These are phyloP conservation scores for Kryptolebias marmoratus DNA, from an alignment of 2,113 vertebrate species.

Conservation along the genomic window DNA sequence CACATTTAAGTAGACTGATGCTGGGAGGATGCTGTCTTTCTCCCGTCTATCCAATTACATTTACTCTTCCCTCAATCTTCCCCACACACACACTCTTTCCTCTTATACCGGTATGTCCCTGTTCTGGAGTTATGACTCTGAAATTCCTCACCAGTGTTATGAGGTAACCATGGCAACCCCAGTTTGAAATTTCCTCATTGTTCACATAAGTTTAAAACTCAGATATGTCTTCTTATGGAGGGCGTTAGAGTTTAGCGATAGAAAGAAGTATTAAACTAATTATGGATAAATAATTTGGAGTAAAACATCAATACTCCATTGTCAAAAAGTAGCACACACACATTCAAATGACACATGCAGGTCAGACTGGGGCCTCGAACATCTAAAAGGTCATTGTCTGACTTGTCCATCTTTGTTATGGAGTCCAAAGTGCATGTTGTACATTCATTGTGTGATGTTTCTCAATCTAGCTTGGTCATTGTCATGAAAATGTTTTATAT, in stretches of 20 bases:
- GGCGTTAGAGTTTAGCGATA: background rate
- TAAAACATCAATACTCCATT: background rate
- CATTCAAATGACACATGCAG: constrained; percentile 50
- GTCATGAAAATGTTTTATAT: background rate
- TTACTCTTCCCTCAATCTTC: background rate
- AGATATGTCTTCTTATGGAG: background rate
- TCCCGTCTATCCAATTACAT: background rate
- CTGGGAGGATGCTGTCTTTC: constrained; percentile 2
- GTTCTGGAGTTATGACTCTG: constrained; percentile 32
- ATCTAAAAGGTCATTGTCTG: constrained; percentile 40
- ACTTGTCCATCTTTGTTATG: constrained; percentile 19
- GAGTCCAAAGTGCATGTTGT: constrained; percentile 32
- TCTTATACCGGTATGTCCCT: background rate
- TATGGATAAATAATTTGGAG: too few species aligned
- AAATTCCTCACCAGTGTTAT: constrained; percentile 55
- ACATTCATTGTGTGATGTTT: constrained; percentile 37
- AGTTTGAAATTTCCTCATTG: background rate
- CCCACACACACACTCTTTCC: background rate
- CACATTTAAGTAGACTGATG: constrained; percentile 9
- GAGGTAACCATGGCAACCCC: constrained; percentile 44
- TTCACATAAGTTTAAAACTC: background rate
- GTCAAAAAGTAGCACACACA: background rate
- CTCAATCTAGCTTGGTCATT: constrained; percentile 15
- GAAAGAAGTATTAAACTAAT: too few species aligned
- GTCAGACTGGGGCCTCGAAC: constrained; percentile 46